Conservation (phyloP, 2,113 vertebrate species). For the cattle (Bos taurus) region ARS-UCD2.0 NC_037345.1:21626001-21626500, state of each 20-base stretch:
- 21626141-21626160: background rate
- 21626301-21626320: background rate
- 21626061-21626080: background rate
- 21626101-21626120: background rate
- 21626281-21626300: background rate
- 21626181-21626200: background rate
- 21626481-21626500: background rate
- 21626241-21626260: background rate
- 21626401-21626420: background rate
- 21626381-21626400: background rate
- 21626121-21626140: background rate
- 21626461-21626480: background rate
- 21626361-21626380: background rate
- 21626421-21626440: background rate
- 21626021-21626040: background rate
- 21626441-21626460: background rate
- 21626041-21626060: background rate
- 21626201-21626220: background rate
- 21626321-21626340: background rate
- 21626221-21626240: background rate
- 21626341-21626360: background rate
- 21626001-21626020: slow-evolving; percentile 6
- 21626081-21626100: background rate
- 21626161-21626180: background rate
- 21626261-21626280: background rate